Conservation (phyloP, 1,140 invertebrate genomes). For the Procambarus clarkii region DNA sequence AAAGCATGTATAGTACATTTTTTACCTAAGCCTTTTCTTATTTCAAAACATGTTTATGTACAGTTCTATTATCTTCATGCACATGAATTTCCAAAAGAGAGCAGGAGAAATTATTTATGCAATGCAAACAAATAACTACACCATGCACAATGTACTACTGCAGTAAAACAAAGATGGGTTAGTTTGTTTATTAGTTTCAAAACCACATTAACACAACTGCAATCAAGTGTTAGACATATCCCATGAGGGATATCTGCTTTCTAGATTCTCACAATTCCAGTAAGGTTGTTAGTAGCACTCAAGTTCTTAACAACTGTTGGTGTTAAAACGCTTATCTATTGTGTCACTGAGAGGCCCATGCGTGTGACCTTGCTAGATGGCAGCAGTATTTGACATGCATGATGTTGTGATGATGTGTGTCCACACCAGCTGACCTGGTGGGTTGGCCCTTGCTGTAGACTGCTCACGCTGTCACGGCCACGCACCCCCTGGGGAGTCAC, state of each 20-base stretch:
- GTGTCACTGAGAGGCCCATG: constrained; percentile 34
- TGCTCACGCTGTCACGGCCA: constrained; percentile 33
- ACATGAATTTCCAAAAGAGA: not conserved
- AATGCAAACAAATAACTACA: constrained; percentile 22
- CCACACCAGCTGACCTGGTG: constrained; percentile 57
- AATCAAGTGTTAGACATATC: constrained; percentile 15
- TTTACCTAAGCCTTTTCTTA: not conserved
- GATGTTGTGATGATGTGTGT: constrained; percentile 22
- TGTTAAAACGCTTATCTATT: constrained; percentile 29
- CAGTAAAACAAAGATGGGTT: not conserved
- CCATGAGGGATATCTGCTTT: constrained; percentile 7
- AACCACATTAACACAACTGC: constrained; percentile 30
- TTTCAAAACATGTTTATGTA: not conserved
- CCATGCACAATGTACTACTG: constrained; percentile 21
- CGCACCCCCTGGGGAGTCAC: constrained; percentile 74
- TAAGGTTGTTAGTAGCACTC: constrained; percentile 26
- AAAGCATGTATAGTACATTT: not conserved
- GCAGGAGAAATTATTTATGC: not conserved
- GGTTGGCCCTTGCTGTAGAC: constrained; percentile 57
- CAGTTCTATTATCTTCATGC: not conserved
- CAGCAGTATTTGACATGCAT: constrained; percentile 25
- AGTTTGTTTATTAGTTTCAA: constrained; percentile 34
- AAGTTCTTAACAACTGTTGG: constrained; percentile 24
- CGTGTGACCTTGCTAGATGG: constrained; percentile 18
- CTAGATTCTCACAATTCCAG: constrained; percentile 29